Evolutionary conservation across 2,797 vertebrate genomes (phyloP).

Genomic region (Hypotaenidia okinawae): DNA sequence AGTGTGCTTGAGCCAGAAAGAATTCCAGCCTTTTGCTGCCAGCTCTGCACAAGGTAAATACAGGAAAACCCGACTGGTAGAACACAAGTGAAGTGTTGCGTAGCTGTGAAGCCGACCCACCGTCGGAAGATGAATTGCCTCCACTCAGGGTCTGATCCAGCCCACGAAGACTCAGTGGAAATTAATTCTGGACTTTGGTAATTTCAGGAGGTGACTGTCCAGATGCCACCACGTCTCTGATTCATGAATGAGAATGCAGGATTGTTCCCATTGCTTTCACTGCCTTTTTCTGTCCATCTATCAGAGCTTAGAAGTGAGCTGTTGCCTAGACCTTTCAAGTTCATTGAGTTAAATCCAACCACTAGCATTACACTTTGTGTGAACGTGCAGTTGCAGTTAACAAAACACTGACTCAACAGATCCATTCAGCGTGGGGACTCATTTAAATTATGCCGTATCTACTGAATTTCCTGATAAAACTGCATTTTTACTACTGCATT

Average conservation of each 20-base stretch:
- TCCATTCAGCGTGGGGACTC: background rate
- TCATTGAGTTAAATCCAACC: background rate
- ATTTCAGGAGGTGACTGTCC: background rate
- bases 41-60: background rate
- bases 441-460: background rate
- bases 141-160: background rate
- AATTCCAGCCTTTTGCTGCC: background rate
- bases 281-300: background rate
- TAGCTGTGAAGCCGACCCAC: background rate
- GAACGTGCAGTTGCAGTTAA: background rate
- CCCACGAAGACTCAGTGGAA: background rate
- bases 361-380: background rate
- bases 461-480: constrained; percentile 39
- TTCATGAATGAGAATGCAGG: background rate
- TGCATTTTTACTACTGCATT: background rate
- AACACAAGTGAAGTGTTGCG: background rate
- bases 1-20: background rate
- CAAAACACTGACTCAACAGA: background rate
- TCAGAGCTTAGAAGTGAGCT: background rate
- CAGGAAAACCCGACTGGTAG: background rate
- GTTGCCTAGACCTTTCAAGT: background rate
- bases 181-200: background rate
- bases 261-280: background rate
- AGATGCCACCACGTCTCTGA: background rate
- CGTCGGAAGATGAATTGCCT: background rate